Evolutionary conservation across 2,113 vertebrate species (phyloP).

Genomic region (Illadopsis cleaveri): DNA sequence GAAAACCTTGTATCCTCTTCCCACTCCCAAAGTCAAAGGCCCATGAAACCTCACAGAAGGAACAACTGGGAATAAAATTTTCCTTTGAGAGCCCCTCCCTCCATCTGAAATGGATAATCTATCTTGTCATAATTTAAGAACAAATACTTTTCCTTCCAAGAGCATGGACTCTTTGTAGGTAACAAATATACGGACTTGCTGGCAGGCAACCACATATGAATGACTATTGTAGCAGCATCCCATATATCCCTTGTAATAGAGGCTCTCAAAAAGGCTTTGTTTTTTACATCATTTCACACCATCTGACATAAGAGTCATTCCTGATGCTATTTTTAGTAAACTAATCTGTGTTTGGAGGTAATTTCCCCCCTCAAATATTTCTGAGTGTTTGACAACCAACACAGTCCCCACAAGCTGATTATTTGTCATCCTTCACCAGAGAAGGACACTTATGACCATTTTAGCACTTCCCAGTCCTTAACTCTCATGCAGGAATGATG

Average conservation of each 20-base stretch:
- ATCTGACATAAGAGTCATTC: neutral
- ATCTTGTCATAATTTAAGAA: neutral
- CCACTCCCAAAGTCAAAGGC: neutral
- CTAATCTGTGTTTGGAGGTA: neutral
- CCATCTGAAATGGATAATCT: neutral
- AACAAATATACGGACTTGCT: neutral
- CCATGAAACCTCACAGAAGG: neutral
- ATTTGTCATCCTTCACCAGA: neutral
- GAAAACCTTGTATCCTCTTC: neutral
- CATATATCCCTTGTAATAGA: neutral
- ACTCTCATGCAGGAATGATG: neutral
- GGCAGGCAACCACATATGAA: neutral
- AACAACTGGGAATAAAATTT: neutral
- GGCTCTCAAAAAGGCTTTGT: neutral
- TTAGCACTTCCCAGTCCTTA: neutral
- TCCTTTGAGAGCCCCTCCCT: neutral
- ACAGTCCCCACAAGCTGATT: neutral
- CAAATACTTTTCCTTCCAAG: neutral
- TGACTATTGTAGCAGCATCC: neutral
- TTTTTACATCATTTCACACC: constrained; percentile 2
- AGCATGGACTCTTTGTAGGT: neutral
- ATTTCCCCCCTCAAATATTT: neutral
- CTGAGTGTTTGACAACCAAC: neutral
- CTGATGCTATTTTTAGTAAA: constrained; percentile 18
- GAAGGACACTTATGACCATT: neutral